Conservation (phyloP, 1,140 invertebrate genomes). For the Neodiprion fabricii region DNA sequence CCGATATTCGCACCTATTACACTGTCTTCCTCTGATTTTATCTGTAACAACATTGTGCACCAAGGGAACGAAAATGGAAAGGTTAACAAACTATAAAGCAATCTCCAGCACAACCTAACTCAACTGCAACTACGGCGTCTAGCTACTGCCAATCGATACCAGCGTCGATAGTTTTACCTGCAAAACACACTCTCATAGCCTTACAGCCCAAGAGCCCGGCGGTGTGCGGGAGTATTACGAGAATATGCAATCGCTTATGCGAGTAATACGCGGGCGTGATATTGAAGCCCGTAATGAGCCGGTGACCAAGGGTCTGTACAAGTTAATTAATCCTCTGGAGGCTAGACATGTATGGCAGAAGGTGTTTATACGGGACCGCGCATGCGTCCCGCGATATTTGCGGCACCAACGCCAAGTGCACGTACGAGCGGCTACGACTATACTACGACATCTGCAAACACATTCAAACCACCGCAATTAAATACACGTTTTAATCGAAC, state of each 20-base stretch:
- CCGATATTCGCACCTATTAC: too few relatives aligned
- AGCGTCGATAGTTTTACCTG: not conserved
- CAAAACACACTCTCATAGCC: not conserved
- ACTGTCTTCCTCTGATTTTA: too few relatives aligned
- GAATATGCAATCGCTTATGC: not conserved
- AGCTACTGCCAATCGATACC: not conserved
- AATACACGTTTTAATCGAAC: not conserved
- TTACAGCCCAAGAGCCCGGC: too few relatives aligned
- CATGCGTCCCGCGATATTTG: not conserved
- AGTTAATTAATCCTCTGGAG: slow-evolving; percentile 5
- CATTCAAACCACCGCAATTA: not conserved
- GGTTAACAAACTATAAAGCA: not conserved
- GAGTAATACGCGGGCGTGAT: not conserved
- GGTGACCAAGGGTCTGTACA: not conserved
- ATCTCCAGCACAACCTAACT: not conserved
- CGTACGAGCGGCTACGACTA: not conserved
- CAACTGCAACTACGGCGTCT: not conserved
- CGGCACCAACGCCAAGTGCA: not conserved
- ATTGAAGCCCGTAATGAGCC: slow-evolving; percentile 5
- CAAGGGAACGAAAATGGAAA: not conserved
- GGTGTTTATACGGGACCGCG: not conserved
- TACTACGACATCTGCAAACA: not conserved
- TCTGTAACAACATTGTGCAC: not conserved
- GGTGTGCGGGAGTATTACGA: not conserved
- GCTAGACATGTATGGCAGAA: not conserved